Base-by-base conservation (phyloP, 2,797 vertebrate species). In the Erethizon dorsatum region DNA sequence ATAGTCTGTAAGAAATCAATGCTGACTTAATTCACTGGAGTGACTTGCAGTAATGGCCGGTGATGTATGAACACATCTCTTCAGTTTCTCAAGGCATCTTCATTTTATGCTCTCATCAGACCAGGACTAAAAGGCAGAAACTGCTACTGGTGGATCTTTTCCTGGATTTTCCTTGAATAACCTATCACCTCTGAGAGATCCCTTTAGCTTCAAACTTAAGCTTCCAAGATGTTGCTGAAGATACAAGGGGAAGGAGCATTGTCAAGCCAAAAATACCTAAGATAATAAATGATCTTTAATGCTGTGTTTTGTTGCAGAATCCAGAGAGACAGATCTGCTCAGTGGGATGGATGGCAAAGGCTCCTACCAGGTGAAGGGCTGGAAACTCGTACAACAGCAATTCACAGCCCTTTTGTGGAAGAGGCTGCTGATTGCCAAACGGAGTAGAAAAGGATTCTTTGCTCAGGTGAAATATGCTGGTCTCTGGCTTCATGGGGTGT, bases 351-450 rank as follows among this genome's bases (percentile, higher is more conserved):
- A 99, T 20, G 99, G 99, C 77, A 99, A 99, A 99, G 99, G 99
- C 41, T 99, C 99, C 3, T 99, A 99, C 97, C 99, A 99, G 97
- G 99, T 99, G 91, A 99, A 99, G 97, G 99, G 99, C 94, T 99
- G 99, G 99, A 99, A 99, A 95, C 99, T 99, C 95, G 99, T 98
- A 91, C 99, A 99, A 87, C 99, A 99, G 95, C 99, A 99, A 98
- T 99, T 99, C 97, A 99, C 99, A 57, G 99, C 99, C 26, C 98
- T 99, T 9, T 98, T 99, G 88, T 99, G 99, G 99, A 99, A 99
- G 97, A 99, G 99, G 37, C 99, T 99, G 96, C 99, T 99, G 54
- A 99, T 99, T 33, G 99, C 99, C 33, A 99, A 99, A 5, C 99
- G 99, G 90, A 99, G 99, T 94, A 98, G 99, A 83, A 99, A 99